These are phyloP conservation scores for Pseudococcus viburni DNA, from an alignment of 2,888 invertebrate genomes.

Conservation along the genomic window DNA sequence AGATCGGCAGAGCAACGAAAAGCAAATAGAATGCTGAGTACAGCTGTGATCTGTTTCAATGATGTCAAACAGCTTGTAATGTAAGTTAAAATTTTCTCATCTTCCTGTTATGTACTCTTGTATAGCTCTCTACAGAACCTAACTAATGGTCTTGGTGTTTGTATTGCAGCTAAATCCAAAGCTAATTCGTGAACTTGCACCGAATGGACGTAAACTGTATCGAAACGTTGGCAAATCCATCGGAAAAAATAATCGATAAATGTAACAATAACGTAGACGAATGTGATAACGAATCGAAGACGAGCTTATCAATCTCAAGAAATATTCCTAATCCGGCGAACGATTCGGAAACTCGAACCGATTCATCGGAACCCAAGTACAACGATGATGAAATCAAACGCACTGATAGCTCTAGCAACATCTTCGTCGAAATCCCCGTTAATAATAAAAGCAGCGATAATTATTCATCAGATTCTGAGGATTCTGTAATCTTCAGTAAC, in stretches of 20 bases:
- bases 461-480: constrained; percentile 58
- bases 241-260: constrained; percentile 27
- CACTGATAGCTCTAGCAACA: constrained; percentile 31
- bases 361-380: background rate
- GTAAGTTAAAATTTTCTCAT: background rate
- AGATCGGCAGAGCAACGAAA: background rate
- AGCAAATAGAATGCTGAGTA: background rate
- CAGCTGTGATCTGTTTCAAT: background rate
- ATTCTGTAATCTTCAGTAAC: constrained; percentile 62
- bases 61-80: constrained; percentile 30
- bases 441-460: constrained; percentile 22
- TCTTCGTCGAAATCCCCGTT: constrained; percentile 57
- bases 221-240: background rate
- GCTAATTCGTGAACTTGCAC: background rate
- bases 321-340: background rate
- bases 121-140: background rate
- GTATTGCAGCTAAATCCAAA: background rate
- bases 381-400: background rate
- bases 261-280: constrained; percentile 25
- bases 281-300: background rate
- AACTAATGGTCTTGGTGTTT: background rate
- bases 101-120: background rate
- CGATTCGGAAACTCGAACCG: background rate
- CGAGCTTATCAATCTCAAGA: background rate
- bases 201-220: constrained; percentile 30